Evolutionary conservation across 2,888 invertebrate species (phyloP).

Genomic region (Temnothorax ravouxi): DNA sequence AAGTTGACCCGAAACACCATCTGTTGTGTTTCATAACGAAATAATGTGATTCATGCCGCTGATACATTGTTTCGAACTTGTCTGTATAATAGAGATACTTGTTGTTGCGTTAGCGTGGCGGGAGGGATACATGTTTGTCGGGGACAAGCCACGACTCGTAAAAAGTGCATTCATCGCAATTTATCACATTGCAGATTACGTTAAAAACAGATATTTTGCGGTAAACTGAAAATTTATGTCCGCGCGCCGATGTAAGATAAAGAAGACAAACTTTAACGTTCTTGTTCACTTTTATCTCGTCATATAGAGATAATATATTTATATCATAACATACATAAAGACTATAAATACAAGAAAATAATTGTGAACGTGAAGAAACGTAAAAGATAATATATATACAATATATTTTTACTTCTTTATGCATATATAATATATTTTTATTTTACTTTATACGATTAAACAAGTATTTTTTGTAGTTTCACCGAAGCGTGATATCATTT

Average conservation of each 20-base stretch:
- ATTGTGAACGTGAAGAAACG: not conserved
- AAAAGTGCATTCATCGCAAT: constrained; percentile 63
- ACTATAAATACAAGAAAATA: not conserved
- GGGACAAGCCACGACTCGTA: constrained; percentile 57
- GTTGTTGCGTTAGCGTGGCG: constrained; percentile 41
- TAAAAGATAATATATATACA: too few species aligned
- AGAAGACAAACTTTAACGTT: constrained; percentile 68
- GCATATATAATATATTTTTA: not conserved
- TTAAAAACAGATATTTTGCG: constrained; percentile 69
- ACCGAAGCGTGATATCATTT: not conserved
- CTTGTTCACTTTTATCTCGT: constrained; percentile 25
- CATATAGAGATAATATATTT: not conserved
- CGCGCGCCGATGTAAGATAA: constrained; percentile 56
- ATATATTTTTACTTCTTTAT: not conserved
- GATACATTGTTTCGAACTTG: constrained; percentile 47
- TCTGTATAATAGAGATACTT: constrained; percentile 50
- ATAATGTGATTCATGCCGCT: constrained; percentile 36
- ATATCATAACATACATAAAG: not conserved
- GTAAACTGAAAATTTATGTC: constrained; percentile 74
- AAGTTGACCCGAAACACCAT: constrained; percentile 44
- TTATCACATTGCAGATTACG: constrained; percentile 48
- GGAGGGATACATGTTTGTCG: constrained; percentile 44
- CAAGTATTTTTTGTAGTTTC: not conserved
- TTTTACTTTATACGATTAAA: not conserved
- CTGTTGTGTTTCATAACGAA: constrained; percentile 56